Conservation (phyloP, 37 sponge, comb jelly and placozoan species). For the Ephydatia muelleri region DNA sequence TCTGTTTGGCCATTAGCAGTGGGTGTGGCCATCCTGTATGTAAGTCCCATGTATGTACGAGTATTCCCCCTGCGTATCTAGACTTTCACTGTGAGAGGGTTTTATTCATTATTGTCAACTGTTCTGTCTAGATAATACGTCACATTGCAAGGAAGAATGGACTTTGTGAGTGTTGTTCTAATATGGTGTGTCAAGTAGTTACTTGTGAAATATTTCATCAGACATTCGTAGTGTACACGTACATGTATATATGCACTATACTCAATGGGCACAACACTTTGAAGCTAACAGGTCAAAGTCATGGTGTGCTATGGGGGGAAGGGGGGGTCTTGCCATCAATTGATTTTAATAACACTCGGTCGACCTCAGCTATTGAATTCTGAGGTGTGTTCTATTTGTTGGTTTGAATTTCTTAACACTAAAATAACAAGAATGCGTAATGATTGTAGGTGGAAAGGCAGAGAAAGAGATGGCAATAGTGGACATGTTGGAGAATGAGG, state of each 20-base stretch:
- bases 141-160: constrained; percentile 61
- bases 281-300: too few species aligned
- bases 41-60: background rate
- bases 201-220: too few species aligned
- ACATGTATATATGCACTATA: background rate
- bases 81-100: background rate
- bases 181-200: background rate
- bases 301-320: too few species aligned
- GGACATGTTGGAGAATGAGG: constrained; percentile 41
- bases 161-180: constrained; percentile 36
- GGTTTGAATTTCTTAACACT: too few species aligned
- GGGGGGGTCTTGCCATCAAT: too few species aligned
- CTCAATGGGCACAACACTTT: background rate
- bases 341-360: too few species aligned
- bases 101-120: background rate
- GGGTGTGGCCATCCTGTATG: too few species aligned
- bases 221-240: too few species aligned
- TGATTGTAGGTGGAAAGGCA: constrained; percentile 33
- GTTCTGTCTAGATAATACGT: constrained; percentile 44
- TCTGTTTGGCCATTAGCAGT: too few species aligned
- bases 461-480: constrained; percentile 36
- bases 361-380: too few species aligned
- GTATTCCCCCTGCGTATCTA: background rate
- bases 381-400: too few species aligned
- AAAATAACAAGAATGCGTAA: too few species aligned